Conservation (phyloP, 2,113 vertebrate species). For the Lepus timidus region DNA sequence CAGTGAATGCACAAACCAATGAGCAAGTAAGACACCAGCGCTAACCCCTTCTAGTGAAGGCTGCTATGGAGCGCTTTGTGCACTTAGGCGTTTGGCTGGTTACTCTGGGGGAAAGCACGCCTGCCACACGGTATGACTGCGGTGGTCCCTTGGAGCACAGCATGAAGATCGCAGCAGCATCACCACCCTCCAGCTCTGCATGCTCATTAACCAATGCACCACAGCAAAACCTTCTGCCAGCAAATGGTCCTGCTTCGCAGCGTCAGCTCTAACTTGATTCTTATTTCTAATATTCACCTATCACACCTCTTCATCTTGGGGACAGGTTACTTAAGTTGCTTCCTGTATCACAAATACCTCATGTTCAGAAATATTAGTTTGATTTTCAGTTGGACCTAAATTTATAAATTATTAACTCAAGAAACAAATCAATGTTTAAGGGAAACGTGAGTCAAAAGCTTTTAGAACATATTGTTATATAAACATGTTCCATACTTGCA, state of each 20-base stretch:
- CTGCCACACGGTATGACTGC: neutral
- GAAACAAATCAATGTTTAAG: neutral
- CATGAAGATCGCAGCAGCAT: neutral
- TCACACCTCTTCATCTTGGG: neutral
- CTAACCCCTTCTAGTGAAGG: neutral
- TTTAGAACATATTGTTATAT: neutral
- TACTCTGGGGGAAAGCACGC: neutral
- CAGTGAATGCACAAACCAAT: neutral
- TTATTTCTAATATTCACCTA: neutral
- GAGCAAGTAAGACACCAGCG: neutral
- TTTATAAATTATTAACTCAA: slow-evolving; percentile 24
- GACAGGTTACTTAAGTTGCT: neutral
- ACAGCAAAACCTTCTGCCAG: neutral
- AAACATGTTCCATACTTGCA: neutral
- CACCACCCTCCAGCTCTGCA: neutral
- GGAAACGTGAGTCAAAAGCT: neutral
- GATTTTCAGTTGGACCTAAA: neutral
- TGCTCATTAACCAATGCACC: neutral
- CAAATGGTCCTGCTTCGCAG: neutral
- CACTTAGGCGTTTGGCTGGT: neutral
- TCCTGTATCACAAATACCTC: neutral
- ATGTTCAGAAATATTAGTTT: neutral
- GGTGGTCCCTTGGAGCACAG: neutral
- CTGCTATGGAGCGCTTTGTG: neutral
- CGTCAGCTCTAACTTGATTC: neutral